A percentile compares a stretch with the other conserved stretches of the same genome.
These are phyloP conservation scores for Datnioides undecimradiatus DNA, from an alignment of 2,113 vertebrate genomes.

Conservation along the genomic window DNA sequence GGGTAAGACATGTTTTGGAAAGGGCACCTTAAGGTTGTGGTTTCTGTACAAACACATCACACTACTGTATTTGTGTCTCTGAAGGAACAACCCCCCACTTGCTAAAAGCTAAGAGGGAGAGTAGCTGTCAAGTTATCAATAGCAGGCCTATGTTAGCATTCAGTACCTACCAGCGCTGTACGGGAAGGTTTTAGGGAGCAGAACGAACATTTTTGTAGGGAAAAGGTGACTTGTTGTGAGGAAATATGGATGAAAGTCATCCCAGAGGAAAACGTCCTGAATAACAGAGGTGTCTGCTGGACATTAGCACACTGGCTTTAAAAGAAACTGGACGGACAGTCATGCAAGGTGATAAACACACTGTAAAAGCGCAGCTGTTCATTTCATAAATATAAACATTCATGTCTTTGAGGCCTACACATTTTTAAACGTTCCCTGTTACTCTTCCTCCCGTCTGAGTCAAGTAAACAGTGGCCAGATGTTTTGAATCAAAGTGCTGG, in stretches of 20 bases:
- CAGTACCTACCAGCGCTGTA: neutral
- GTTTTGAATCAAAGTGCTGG: conserved; percentile 53
- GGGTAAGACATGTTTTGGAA: conserved; percentile 66
- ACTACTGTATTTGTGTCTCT: conserved; percentile 70
- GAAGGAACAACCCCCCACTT: conserved; percentile 31
- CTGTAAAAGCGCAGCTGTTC: neutral
- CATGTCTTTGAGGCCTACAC: neutral
- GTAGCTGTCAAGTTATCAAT: conserved; percentile 58
- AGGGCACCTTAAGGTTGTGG: conserved; percentile 48
- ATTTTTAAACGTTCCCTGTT: neutral
- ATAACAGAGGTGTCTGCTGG: too few relatives aligned
- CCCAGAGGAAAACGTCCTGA: neutral
- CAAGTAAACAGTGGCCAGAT: conserved; percentile 49
- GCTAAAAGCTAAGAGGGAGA: conserved; percentile 26
- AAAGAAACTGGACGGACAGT: neutral
- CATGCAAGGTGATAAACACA: neutral
- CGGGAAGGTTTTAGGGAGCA: conserved; percentile 3
- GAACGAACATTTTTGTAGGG: conserved; percentile 1
- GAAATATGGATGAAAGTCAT: conserved; percentile 6
- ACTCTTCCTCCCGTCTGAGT: neutral
- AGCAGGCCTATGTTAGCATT: conserved; percentile 59
- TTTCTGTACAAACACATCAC: conserved; percentile 71
- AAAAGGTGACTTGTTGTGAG: neutral
- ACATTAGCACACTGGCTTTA: neutral
- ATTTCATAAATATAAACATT: conserved; percentile 1